Conservation (phyloP, 1,140 invertebrate species). For the Mamestra configurata region DNA sequence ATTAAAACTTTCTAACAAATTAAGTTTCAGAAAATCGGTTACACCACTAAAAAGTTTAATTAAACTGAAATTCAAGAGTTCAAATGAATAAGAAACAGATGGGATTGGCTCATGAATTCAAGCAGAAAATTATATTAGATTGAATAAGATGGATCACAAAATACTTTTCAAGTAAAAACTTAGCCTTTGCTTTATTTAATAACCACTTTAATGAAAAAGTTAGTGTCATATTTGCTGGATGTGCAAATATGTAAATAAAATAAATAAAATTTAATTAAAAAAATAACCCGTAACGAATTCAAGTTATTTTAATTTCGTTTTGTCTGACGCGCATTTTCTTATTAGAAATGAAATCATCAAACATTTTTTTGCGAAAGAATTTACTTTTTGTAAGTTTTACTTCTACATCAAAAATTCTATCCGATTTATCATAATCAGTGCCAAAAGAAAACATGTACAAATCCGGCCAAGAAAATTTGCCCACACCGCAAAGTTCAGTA, state of each 20-base stretch:
- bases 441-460: slow-evolving; percentile 9
- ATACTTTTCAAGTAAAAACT: slow-evolving; percentile 1
- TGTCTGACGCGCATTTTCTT: no score
- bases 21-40: neutral
- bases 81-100: slow-evolving; percentile 36
- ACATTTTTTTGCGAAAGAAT: neutral
- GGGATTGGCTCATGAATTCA: neutral
- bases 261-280: no score
- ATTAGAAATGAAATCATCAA: no score
- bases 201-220: neutral
- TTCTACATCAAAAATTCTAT: neutral
- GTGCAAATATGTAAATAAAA: no score
- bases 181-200: neutral
- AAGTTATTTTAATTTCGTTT: no score
- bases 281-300: no score
- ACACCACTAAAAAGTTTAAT: slow-evolving; percentile 10
- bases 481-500: slow-evolving; percentile 5
- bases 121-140: neutral
- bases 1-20: slow-evolving; percentile 13
- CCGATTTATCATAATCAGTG: neutral
- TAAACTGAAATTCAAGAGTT: slow-evolving; percentile 19
- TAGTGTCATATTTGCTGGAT: neutral
- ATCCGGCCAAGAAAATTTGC: slow-evolving; percentile 12
- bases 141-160: slow-evolving; percentile 17
- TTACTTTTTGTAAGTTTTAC: neutral